Percentiles rank a stretch among this genome's conserved stretches.
phyloP scores from a whole-genome alignment of 2,888 invertebrate species.

The Lamellibrachia satsuma region DNA sequence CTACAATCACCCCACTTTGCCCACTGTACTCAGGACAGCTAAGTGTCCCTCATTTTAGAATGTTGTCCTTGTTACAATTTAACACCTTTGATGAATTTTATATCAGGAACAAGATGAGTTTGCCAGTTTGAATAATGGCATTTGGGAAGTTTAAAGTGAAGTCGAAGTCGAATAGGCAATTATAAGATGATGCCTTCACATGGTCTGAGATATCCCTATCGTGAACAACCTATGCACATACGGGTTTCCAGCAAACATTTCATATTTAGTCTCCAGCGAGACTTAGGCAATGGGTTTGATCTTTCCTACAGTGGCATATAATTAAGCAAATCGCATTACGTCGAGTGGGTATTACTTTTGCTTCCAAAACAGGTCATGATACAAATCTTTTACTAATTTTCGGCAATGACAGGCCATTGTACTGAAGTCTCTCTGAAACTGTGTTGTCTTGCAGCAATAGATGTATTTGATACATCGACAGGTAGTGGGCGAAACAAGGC shows the following conservation, averaged over 20 bases:
- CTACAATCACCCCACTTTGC: not conserved
- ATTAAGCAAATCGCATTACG: not conserved
- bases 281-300: not conserved
- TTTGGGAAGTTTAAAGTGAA: not conserved
- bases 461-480: not conserved
- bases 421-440: conserved; percentile 5
- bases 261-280: not conserved
- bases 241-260: not conserved
- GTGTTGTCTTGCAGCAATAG: not conserved
- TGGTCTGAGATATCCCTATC: not conserved
- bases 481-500: not conserved
- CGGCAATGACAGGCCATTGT: not conserved
- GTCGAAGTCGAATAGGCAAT: not conserved
- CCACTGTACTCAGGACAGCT: not conserved
- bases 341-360: conserved; percentile 8
- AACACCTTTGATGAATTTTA: not conserved
- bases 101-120: not conserved
- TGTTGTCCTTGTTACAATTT: not conserved
- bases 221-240: not conserved
- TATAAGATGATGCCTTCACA: not conserved
- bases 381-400: not conserved
- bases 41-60: not conserved
- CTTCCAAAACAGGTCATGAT: not conserved
- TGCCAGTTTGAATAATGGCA: conserved; percentile 7
- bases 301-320: not conserved